Conservation (phyloP, 2,113 vertebrate genomes). For the Meleagris gallopavo region DNA sequence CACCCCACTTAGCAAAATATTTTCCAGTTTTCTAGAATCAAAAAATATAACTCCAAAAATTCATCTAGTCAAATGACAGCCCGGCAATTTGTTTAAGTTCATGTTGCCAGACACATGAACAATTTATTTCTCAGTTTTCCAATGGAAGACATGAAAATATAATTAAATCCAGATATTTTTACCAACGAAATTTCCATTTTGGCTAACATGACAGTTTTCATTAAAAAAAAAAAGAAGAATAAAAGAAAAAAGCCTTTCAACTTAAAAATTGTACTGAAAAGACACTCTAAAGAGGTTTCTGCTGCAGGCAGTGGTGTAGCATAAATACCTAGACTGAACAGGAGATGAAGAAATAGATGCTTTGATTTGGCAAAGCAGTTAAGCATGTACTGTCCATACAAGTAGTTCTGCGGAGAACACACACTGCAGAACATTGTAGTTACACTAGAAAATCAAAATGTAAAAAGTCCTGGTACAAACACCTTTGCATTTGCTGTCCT, state of each 20-base stretch:
- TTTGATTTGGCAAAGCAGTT: not conserved
- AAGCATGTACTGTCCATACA: not conserved
- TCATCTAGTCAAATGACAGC: not conserved
- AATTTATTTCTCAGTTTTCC: not conserved
- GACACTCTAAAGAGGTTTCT: not conserved
- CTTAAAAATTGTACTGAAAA: not conserved
- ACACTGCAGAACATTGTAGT: not conserved
- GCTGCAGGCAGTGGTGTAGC: not conserved
- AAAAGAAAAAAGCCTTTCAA: not conserved
- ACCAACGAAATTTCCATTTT: conserved; percentile 14
- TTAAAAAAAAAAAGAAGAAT: not conserved
- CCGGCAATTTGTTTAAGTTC: not conserved
- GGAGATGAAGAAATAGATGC: not conserved
- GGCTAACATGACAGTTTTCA: not conserved
- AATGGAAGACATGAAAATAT: not conserved
- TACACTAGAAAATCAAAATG: not conserved
- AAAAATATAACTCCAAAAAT: not conserved
- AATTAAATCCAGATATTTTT: conserved; percentile 2
- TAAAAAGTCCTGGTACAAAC: not conserved
- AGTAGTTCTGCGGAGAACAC: not conserved
- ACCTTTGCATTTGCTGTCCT: not conserved
- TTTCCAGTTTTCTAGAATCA: not conserved
- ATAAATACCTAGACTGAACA: not conserved
- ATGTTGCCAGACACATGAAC: not conserved
- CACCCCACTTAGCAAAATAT: not conserved